These are phyloP conservation scores for Cisticola juncidis DNA, from an alignment of 2,113 vertebrate species.

Conservation along the genomic window DNA sequence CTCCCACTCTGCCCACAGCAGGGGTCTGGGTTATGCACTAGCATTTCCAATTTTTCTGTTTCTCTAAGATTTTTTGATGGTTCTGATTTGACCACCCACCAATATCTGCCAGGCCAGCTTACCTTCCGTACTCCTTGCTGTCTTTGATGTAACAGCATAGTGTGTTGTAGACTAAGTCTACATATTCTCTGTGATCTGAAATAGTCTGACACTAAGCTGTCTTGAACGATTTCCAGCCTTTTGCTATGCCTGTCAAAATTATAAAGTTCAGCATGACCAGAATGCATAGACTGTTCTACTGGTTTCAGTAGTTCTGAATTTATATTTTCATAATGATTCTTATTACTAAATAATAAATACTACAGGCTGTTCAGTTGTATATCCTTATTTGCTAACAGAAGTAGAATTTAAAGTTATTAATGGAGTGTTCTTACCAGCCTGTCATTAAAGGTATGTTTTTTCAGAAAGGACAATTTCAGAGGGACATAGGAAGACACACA, in stretches of 20 bases:
- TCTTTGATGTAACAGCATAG: not conserved
- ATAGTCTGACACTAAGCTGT: not conserved
- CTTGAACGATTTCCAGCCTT: not conserved
- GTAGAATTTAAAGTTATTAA: not conserved
- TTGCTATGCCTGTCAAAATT: not conserved
- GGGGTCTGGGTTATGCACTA: not conserved
- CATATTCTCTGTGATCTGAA: not conserved
- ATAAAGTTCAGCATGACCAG: not conserved
- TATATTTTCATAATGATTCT: not conserved
- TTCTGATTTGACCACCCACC: not conserved
- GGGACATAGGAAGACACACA: not conserved
- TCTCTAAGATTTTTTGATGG: not conserved
- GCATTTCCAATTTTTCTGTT: not conserved
- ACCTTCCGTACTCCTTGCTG: not conserved
- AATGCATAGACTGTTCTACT: not conserved
- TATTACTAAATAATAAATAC: not conserved
- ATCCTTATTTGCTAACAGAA: not conserved
- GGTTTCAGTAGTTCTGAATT: not conserved
- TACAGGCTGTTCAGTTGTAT: not conserved
- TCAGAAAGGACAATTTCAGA: not conserved
- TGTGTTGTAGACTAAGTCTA: not conserved
- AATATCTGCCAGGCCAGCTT: not conserved
- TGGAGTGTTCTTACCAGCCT: not conserved
- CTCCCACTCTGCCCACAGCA: not conserved
- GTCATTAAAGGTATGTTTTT: not conserved